A percentile compares a stretch with the other conserved stretches of the same genome.
Conservation (phyloP, 1,140 invertebrate genomes). For the Dinothrombium tinctorium region DNA sequence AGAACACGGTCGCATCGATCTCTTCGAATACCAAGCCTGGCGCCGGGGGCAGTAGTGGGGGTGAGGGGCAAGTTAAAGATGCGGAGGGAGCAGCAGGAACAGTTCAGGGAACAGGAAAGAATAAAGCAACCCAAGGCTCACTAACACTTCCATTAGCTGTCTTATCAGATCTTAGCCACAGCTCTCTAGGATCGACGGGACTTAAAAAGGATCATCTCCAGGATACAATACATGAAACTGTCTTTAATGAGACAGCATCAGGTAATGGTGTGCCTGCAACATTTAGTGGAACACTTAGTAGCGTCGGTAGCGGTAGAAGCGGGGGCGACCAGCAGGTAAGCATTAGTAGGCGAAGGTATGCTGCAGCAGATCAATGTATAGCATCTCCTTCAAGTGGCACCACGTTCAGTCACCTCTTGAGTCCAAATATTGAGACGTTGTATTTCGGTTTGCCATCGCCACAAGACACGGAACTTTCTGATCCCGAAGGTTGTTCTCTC, state of each 20-base stretch:
- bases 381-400: constrained; percentile 6
- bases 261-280: neutral
- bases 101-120: neutral
- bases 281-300: too few species aligned
- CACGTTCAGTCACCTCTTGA: constrained; percentile 11
- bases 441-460: constrained; percentile 14
- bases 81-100: too few species aligned
- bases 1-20: neutral
- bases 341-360: neutral
- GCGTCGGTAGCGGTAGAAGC: neutral
- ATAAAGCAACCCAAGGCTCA: neutral
- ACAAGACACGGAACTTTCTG: constrained; percentile 14
- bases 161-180: neutral
- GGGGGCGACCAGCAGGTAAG: neutral
- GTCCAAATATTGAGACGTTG: constrained; percentile 5
- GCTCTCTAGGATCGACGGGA: neutral
- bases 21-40: neutral
- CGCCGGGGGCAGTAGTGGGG: neutral
- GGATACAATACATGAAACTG: constrained; percentile 1
- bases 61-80: neutral
- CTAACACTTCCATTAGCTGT: constrained; percentile 3
- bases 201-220: neutral
- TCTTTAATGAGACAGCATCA: neutral
- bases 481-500: constrained; percentile 16
- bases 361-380: neutral